Evolutionary conservation across 2,113 vertebrate species (phyloP).

Genomic region (Melanerpes formicivorus): DNA sequence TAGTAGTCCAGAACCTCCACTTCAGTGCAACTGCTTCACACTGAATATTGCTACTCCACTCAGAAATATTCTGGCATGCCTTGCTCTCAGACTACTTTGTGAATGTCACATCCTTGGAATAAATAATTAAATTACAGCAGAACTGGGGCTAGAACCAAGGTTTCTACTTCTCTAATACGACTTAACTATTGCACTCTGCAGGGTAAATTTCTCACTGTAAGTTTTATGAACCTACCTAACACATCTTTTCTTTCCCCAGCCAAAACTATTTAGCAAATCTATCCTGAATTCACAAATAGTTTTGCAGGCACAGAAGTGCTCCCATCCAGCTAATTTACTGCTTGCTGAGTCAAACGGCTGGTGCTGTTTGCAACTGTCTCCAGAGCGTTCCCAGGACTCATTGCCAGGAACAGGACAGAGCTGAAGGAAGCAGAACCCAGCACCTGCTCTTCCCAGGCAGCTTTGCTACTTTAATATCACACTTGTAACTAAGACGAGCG

Average conservation of each 20-base stretch:
- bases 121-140: neutral
- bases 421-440: neutral
- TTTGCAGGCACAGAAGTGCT: neutral
- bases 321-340: neutral
- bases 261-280: neutral
- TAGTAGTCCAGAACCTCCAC: neutral
- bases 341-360: conserved; percentile 8
- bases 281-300: conserved; percentile 11
- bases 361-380: neutral
- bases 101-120: neutral
- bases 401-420: neutral
- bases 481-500: neutral
- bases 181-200: neutral
- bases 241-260: neutral
- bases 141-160: neutral
- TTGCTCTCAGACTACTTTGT: neutral
- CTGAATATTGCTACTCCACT: neutral
- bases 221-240: neutral
- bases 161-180: neutral
- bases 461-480: neutral
- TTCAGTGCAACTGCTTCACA: neutral
- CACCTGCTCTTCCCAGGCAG: neutral
- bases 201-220: neutral
- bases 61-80: neutral
- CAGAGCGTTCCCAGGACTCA: neutral